These are phyloP conservation scores for Poecilia picta DNA, from an alignment of 2,797 vertebrate species.

Conservation along the genomic window DNA sequence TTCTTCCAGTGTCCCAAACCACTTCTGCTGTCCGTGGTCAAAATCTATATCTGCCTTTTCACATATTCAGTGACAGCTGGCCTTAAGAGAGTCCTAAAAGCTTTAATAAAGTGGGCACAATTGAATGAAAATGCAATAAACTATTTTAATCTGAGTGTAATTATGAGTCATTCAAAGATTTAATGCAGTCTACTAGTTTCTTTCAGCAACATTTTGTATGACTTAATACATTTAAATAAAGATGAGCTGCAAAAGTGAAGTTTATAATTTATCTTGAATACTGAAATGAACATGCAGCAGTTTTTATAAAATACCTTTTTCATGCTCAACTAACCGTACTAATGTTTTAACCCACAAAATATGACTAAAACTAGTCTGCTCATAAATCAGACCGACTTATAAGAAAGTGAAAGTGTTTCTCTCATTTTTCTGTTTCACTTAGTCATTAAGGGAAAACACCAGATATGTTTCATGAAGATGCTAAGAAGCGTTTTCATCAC, in stretches of 20 bases:
- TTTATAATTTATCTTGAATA: too few relatives aligned
- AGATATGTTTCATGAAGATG: neutral
- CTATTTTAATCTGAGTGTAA: neutral
- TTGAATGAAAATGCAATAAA: neutral
- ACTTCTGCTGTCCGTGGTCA: neutral
- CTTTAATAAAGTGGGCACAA: neutral
- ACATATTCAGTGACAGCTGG: neutral
- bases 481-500: neutral
- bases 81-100: neutral
- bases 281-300: neutral
- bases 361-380: neutral
- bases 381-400: neutral
- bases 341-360: neutral
- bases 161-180: neutral
- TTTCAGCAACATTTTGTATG: neutral
- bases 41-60: neutral
- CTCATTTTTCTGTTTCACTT: neutral
- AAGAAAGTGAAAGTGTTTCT: neutral
- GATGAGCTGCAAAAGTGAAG: neutral
- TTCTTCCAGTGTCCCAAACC: neutral
- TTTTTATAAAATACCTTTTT: neutral
- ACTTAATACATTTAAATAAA: neutral
- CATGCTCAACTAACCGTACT: neutral
- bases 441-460: neutral
- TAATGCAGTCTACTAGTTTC: neutral